Evolutionary conservation across 2,888 invertebrate genomes (phyloP).

Genomic region (Anthrax anthrax): DNA sequence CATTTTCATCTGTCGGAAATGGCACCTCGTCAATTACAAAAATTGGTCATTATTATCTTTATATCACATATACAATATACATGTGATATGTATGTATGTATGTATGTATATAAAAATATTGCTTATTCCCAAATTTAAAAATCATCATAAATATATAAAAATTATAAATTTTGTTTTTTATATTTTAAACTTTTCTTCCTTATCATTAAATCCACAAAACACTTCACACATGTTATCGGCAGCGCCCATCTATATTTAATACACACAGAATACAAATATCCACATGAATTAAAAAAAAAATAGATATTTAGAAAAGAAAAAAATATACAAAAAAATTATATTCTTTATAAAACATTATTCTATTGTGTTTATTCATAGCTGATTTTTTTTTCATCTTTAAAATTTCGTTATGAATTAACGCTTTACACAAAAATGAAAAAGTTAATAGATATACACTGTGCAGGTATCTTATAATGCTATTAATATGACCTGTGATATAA

Average conservation of each 20-base stretch:
- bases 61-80: too few relatives aligned
- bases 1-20: constrained; percentile 12
- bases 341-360: not conserved
- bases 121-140: too few relatives aligned
- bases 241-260: constrained; percentile 7
- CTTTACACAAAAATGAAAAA: not conserved
- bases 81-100: too few relatives aligned
- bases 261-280: not conserved
- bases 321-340: not conserved
- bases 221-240: constrained; percentile 12
- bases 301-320: too few relatives aligned
- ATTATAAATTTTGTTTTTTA: too few relatives aligned
- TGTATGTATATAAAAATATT: too few relatives aligned
- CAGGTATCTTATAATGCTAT: not conserved
- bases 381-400: not conserved
- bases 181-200: not conserved
- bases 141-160: too few relatives aligned
- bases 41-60: too few relatives aligned
- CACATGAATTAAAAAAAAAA: not conserved
- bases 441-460: not conserved
- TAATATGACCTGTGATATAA: too few relatives aligned
- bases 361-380: not conserved
- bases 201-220: constrained; percentile 9
- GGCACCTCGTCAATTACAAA: constrained; percentile 11
- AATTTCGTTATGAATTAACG: too few relatives aligned